Base-by-base conservation (phyloP, 2,888 invertebrate genomes). In the Drosophila monieri region DNA sequence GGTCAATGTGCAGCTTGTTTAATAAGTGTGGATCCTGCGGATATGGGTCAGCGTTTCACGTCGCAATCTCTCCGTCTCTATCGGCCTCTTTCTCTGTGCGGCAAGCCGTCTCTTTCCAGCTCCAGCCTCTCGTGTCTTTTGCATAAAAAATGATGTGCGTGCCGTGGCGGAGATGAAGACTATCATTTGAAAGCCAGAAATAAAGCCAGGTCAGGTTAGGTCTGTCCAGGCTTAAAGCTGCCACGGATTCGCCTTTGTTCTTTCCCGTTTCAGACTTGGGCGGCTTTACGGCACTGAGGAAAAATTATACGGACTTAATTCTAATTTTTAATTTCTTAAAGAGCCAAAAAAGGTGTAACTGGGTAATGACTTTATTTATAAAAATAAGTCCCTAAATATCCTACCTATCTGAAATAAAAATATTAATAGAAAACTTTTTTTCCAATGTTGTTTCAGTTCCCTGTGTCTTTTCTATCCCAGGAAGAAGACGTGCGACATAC, bases 121-220 rank as follows among this genome's bases (percentile, higher is more conserved):
- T 21, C 44, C 6, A 18, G 14, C 41, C 52, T 9, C 30, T n/a
- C 30, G 32, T 46, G 49, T 43, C 62, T 41, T 54, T 69, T 75
- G 73, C 76, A 65, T 84, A 75, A 78, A 86, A 80, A 73, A 78
- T 80, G 78, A 72, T 80, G 81, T 78, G 87, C 76, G 80, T 70
- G 74, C 47, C 59, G 30, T 41, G 54, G 15, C 44, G 72, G 70
- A 47, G 59, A 39, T 39, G 52, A 14, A 61, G 53, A 52, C 55
- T 35, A 73, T 41, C 18, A 41, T 43, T 61, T 58, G 39, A 43
- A 49, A 52, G 39, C 43, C 55, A 10, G 15, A 55, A 48, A 23
- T 27, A 49, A 32, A 23, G 67, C 53, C 61, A 69, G 62, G 52
- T 64, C 77, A 80, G 84, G 84, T 73, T 73, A 79, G 77, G 69